Conservation (phyloP, 1,140 invertebrate genomes). For the Heliconius melpomene region DNA sequence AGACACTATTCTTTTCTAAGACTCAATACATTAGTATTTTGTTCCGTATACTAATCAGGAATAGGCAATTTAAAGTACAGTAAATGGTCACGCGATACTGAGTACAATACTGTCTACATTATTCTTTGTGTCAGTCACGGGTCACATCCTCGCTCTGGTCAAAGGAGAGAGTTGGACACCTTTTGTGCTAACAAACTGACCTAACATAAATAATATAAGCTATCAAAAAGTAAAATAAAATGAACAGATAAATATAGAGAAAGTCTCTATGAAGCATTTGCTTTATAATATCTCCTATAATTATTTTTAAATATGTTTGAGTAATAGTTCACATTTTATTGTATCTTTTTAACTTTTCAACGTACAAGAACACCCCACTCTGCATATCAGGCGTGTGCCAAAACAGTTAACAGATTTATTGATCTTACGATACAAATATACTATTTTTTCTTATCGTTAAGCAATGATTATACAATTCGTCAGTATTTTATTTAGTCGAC, state of each 20-base stretch:
- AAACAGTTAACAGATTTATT: slow-evolving; percentile 2
- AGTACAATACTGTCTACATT: slow-evolving; percentile 10
- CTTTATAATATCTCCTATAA: no score
- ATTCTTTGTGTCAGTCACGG: slow-evolving; percentile 1
- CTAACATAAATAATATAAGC: not conserved
- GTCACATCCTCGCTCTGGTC: not conserved
- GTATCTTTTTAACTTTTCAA: not conserved
- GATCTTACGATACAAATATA: not conserved
- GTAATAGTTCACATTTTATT: no score
- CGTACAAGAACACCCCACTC: not conserved
- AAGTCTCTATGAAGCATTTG: no score
- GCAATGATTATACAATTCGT: slow-evolving; percentile 17
- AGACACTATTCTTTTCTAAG: not conserved
- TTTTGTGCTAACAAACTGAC: not conserved
- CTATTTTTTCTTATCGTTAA: slow-evolving; percentile 1
- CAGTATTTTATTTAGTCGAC: slow-evolving; percentile 16
- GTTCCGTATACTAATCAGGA: not conserved
- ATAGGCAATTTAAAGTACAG: not conserved
- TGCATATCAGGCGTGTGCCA: not conserved
- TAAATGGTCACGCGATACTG: not conserved
- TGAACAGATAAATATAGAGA: no score
- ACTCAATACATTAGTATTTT: not conserved
- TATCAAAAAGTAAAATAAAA: no score
- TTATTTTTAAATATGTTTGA: no score
- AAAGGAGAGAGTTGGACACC: not conserved